Evolutionary conservation across 2,888 invertebrate species (phyloP).

Genomic region (Monoplex corrugatus): DNA sequence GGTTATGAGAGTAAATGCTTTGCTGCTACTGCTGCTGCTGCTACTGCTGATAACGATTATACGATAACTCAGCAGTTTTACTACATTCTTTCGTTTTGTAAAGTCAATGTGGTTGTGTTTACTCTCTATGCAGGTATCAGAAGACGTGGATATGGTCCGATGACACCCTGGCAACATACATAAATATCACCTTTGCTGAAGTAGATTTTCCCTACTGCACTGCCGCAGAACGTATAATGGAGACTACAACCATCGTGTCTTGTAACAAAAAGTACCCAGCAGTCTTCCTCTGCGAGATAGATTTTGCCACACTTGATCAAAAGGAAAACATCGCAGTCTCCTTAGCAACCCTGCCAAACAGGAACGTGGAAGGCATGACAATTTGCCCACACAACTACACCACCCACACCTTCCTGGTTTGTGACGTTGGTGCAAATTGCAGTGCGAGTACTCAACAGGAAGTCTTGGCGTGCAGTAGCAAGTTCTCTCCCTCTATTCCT

Average conservation of each 20-base stretch:
- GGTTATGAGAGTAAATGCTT: too few relatives aligned
- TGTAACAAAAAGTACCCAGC: background rate
- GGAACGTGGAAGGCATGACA: background rate
- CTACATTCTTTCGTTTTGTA: too few relatives aligned
- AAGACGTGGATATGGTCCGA: constrained; percentile 2
- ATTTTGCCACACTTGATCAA: background rate
- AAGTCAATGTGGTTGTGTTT: too few relatives aligned
- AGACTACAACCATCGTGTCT: background rate
- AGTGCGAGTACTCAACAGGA: background rate
- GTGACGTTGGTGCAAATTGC: background rate
- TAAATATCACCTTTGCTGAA: background rate
- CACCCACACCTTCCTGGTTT: constrained; percentile 22
- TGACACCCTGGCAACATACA: background rate
- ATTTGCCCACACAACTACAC: background rate
- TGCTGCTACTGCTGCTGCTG: too few relatives aligned
- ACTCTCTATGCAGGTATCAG: constrained; percentile 10
- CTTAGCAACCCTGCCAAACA: background rate
- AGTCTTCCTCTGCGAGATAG: background rate
- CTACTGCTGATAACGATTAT: too few relatives aligned
- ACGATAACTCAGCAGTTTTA: too few relatives aligned
- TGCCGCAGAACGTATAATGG: background rate
- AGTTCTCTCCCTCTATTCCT: background rate
- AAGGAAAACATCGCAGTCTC: background rate
- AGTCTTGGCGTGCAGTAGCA: background rate
- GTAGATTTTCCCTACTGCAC: background rate